These are phyloP conservation scores for Drosophila micromelanica DNA, from an alignment of 1,140 invertebrate species.

Conservation along the genomic window DNA sequence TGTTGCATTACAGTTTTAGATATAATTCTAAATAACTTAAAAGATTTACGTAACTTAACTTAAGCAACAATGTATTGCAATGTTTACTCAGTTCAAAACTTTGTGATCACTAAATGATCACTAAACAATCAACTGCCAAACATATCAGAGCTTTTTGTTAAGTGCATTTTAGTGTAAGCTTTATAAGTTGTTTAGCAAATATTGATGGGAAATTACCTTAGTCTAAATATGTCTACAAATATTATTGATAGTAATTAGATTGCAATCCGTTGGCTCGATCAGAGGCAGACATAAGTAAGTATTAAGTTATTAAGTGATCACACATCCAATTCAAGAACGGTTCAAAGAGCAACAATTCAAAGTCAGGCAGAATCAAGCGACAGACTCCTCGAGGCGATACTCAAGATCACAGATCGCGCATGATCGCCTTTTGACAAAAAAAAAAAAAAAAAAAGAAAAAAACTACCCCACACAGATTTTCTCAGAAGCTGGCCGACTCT, in stretches of 20 bases:
- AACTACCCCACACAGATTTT: conserved; percentile 62
- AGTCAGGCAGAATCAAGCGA: conserved; percentile 6
- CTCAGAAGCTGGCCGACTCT: conserved; percentile 41
- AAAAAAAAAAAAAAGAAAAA: no score
- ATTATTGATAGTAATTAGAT: conserved; percentile 15
- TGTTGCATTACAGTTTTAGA: no score
- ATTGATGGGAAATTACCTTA: no score
- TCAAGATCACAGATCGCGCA: conserved; percentile 29
- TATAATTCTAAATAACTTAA: no score
- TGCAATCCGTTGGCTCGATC: conserved; percentile 7
- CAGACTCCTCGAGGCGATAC: not conserved
- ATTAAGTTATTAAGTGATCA: conserved; percentile 15
- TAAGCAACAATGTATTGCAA: no score
- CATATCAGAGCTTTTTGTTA: no score
- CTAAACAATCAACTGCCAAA: no score
- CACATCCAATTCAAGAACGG: conserved; percentile 8
- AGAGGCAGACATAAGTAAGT: not conserved
- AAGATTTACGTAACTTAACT: no score
- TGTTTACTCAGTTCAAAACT: no score
- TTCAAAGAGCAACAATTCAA: conserved; percentile 22
- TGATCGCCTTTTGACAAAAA: conserved; percentile 31
- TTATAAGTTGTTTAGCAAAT: no score
- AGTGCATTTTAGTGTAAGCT: no score
- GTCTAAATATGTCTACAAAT: not conserved
- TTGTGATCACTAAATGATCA: no score